Evolutionary conservation across 2,888 invertebrate species (phyloP).

Genomic region (Eupithecia subumbrata): DNA sequence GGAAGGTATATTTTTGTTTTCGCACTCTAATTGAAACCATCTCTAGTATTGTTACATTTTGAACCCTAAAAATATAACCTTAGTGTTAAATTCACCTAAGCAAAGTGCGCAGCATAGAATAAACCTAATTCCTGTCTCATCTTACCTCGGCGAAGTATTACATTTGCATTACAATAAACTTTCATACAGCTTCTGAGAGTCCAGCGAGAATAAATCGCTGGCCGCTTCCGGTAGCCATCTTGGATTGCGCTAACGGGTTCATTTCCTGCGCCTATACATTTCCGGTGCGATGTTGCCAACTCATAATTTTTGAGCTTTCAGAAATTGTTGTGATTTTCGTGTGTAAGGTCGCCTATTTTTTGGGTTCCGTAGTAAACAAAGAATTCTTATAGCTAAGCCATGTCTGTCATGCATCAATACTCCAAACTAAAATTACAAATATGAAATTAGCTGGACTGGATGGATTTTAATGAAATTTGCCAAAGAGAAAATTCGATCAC

Average conservation of each 20-base stretch:
- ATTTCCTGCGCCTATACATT: slow-evolving; percentile 83
- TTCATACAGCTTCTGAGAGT: slow-evolving; percentile 57
- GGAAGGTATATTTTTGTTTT: neutral
- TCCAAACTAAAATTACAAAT: neutral
- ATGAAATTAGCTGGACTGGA: neutral
- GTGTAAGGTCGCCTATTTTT: slow-evolving; percentile 8
- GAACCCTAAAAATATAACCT: neutral
- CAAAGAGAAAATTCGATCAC: neutral
- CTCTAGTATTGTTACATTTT: neutral
- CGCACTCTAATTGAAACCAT: neutral
- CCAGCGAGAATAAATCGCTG: slow-evolving; percentile 73
- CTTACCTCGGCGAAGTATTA: slow-evolving; percentile 25
- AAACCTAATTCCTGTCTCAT: slow-evolving; percentile 26
- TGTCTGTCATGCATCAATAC: neutral
- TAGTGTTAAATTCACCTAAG: neutral
- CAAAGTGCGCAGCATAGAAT: slow-evolving; percentile 10
- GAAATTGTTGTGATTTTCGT: slow-evolving; percentile 40
- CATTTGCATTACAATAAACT: slow-evolving; percentile 50
- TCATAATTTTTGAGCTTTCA: slow-evolving; percentile 67
- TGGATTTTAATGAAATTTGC: neutral
- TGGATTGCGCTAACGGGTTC: slow-evolving; percentile 81
- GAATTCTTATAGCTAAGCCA: neutral
- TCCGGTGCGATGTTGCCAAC: slow-evolving; percentile 76
- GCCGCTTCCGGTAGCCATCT: slow-evolving; percentile 74
- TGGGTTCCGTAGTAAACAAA: neutral